Percentiles rank a stretch among this genome's conserved stretches.
phyloP scores from a whole-genome alignment of 2,888 invertebrate species.

The Macaria liturata region DNA sequence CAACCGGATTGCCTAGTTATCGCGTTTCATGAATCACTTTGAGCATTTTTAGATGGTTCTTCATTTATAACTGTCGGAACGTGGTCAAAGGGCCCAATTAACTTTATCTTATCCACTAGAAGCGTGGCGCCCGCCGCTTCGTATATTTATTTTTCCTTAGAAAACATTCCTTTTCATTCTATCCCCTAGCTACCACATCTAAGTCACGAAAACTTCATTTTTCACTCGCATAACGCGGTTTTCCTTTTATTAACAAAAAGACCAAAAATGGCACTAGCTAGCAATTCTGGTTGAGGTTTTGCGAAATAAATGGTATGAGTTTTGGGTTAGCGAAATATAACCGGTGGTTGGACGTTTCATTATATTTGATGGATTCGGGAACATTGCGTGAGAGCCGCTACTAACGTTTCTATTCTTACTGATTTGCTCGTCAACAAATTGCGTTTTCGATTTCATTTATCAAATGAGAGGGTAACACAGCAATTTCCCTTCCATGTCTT shows the following conservation, averaged over 20 bases:
- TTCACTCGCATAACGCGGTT: constrained; percentile 31
- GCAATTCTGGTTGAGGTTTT: constrained; percentile 7
- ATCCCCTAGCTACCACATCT: constrained; percentile 26
- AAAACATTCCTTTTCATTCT: constrained; percentile 31
- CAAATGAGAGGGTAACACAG: neutral
- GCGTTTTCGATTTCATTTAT: constrained; percentile 3
- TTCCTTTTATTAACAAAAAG: constrained; percentile 28
- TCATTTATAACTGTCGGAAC: constrained; percentile 33
- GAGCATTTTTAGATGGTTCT: constrained; percentile 22
- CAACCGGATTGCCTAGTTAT: constrained; percentile 8
- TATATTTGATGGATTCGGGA: constrained; percentile 12
- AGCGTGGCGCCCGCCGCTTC: constrained; percentile 7
- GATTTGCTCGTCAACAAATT: constrained; percentile 9
- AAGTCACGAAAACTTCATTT: constrained; percentile 37
- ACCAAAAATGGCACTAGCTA: constrained; percentile 21
- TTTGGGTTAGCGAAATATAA: neutral
- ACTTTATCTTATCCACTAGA: constrained; percentile 23
- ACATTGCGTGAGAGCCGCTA: constrained; percentile 11
- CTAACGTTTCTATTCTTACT: constrained; percentile 9
- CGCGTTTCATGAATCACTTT: constrained; percentile 14
- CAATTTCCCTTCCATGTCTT: neutral
- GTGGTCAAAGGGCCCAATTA: constrained; percentile 35
- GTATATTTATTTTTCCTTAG: constrained; percentile 26
- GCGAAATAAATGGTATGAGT: too few species aligned
- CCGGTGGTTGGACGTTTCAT: constrained; percentile 7